phyloP scores from a whole-genome alignment of 2,113 vertebrate species.

The Caranx melampygus region DNA sequence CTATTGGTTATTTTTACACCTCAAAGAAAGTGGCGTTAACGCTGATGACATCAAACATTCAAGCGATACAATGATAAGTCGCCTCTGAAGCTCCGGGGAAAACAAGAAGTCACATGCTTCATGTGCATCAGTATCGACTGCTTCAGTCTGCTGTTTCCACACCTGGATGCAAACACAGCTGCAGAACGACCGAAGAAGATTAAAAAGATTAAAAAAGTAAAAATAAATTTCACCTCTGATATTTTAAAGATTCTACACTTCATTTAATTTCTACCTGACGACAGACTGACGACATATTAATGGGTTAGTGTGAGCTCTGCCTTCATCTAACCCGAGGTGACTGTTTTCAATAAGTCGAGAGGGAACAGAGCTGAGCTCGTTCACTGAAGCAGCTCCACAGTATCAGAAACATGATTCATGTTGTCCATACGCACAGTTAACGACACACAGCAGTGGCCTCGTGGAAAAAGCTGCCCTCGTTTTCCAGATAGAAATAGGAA shows the following conservation, averaged over 20 bases:
- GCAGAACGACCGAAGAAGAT: no score
- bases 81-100: neutral
- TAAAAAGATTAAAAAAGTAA: no score
- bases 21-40: neutral
- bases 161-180: no score
- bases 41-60: neutral
- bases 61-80: neutral
- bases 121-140: no score
- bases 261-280: no score
- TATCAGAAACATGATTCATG: conserved; percentile 76
- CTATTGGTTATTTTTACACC: no score
- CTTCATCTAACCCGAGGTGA: conserved; percentile 27
- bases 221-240: no score
- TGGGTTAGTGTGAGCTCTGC: neutral
- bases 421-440: conserved; percentile 56
- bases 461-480: conserved; percentile 75
- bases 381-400: conserved; percentile 44
- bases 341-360: conserved; percentile 71
- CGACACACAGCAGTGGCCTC: conserved; percentile 57
- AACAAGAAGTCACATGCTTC: no score
- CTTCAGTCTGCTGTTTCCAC: no score
- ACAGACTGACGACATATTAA: no score
- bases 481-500: conserved; percentile 76
- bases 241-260: no score
- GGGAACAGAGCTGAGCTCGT: conserved; percentile 58